Base-by-base conservation (phyloP, 2,113 vertebrate species). In the Planiliza haematocheilus region DNA sequence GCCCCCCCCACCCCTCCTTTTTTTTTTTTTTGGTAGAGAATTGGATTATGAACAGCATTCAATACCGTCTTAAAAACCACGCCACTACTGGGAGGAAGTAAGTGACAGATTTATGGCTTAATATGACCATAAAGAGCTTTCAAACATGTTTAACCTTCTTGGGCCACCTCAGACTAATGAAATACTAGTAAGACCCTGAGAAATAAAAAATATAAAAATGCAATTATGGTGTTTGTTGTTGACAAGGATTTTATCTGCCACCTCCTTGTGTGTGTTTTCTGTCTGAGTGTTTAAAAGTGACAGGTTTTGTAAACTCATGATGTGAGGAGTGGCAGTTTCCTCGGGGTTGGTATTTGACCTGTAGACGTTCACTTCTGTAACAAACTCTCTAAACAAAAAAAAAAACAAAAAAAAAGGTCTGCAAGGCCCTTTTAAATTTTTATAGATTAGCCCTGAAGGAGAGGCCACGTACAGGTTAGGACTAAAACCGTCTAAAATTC, bases 21-120 rank as follows among this genome's bases (percentile, higher is more conserved):
- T 30, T 30, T 30, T 30, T 3, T 30, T 30, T 30, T 30, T 30
- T 52, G 62, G 11, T 52, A 36, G 49, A 42, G 36, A 62, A 13
- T 24, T 50, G 45, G 39, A 41, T 65, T 38, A 39, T 51, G 56
- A 77, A 56, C 49, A 37, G 41, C 36, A 82, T 76, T 76, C 58
- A 81, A 76, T 76, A 62, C 37, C 41, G 55, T 68, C 42, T 73
- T 76, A 49, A 81, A 71, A 80, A 72, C 60, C 41, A n/a, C 17
- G 48, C 84, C 62, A 80, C 59, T 68, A 52, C 75, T 57, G 55
- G 58, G 64, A 83, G 81, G 80, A 91, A 86, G 74, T 74, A 75
- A 63, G 60, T 79, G 91, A 89, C 83, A 84, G 72, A 84, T 91
- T 91, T 86, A 91, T 49, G 14, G 30, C 21, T 42, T 18, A 75